Evolutionary conservation across 2,888 invertebrate species (phyloP), one percentile per base, ranked within the genome.

Genomic region (Conus canariensis): DNA sequence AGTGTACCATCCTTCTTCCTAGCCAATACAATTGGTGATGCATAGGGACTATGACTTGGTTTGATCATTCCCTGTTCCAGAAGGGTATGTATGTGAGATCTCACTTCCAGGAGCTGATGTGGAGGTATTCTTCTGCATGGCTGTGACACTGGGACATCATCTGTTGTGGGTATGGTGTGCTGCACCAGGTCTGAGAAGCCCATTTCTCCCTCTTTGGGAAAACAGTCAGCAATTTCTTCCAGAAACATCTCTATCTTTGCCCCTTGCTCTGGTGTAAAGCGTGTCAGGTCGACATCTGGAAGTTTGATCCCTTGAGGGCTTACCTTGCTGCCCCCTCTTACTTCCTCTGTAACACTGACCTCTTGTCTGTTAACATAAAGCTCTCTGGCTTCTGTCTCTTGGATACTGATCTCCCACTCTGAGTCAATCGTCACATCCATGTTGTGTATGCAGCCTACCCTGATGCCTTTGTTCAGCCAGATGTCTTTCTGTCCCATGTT

Each of bases 101-200:
- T 82, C 2, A 88, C 88, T 22, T 80, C 88, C 30, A 60, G 82
- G 16, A 82, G 25, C 16, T 88, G 67, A 8, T 16, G n/a, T 1
- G 88, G 88, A 1, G 88, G 88, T n/a, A 88, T 88, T n/a, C n/a
- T n/a, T 6, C 88, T n/a, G 45, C 64, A 88, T 10, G 82, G 82
- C 30, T 82, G 83, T 16, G 82, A 25, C 25, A 88, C 82, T 5
- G 88, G 88, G 30, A 3, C 30, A 64, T 82, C 45, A 30, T 80
- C 64, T 19, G 64, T 60, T 19, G 30, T 30, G 16, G 16, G 56
- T 2, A 88, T 82, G 10, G 30, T 6, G 58, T 88, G 88, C 22
- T 10, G 10, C 25, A 59, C 25, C 5, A 10, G 9, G n/a, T 77
- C 88, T n/a, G 88, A 80, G n/a, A 25, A 88, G 30, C 88, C 88